Evolutionary conservation across 2,113 vertebrate species (phyloP), one percentile per base, ranked within the genome.

Genomic region (Odontophorus gujanensis): DNA sequence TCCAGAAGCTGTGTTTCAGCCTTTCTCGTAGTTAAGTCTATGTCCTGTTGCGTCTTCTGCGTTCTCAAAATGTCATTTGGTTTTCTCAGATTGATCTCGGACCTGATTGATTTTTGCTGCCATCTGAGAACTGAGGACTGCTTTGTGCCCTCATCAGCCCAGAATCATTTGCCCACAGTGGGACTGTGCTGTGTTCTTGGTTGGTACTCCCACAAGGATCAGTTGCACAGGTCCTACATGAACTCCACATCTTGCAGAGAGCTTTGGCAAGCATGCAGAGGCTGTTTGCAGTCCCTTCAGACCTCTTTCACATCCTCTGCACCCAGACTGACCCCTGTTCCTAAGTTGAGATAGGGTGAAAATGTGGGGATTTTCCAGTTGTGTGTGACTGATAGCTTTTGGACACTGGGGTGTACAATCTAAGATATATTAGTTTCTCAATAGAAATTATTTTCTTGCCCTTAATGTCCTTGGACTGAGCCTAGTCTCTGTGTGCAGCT

Each of bases 61-160:
- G 0, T 22, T 73, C 43, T 19, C 0, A 0, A 1, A 61, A 9
- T 62, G 21, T 50, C 26, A 2, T 14, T 69, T 73, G 13, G 34
- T 14, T 47, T 73, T 83, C 40, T 13, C 9, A 53, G 14, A 9
- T 50, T 55, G 72, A 32, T 5, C 5, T 18, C 26, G 48, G 47
- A 5, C 8, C 2, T 45, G 13, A 8, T 76, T 26, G 25, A 17
- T 62, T 51, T 62, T 75, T 82, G 24, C 5, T 3, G 7, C 48
- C 20, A 4, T 10, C 69, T 63, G 24, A 14, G 62, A 30, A 0
- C 42, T 47, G 14, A 32, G 42, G 18, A 8, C 38, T 42, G 11
- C 0, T 0, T 4, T 30, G 43, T 38, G 28, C 13, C 69, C 22
- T 25, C 38, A 24, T 6, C 10, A n/a, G 0, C 26, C 20, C 21